Percentiles rank a stretch among this genome's conserved stretches.
These are phyloP conservation scores for Pempheris klunzingeri DNA, from an alignment of 2,797 vertebrate genomes.

Conservation along the genomic window DNA sequence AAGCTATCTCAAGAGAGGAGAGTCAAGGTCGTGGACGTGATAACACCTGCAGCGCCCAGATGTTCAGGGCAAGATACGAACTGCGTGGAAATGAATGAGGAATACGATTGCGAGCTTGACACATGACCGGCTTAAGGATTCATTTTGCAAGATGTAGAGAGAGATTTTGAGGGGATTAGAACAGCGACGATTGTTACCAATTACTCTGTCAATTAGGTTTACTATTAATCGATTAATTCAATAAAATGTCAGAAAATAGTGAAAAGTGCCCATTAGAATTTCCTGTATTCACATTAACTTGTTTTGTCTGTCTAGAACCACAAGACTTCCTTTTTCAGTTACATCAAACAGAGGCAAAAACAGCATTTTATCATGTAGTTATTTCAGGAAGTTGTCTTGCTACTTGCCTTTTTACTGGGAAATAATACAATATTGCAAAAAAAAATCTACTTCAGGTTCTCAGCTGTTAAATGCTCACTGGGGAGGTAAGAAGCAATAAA, in stretches of 20 bases:
- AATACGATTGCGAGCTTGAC: constrained; percentile 8
- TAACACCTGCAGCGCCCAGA: constrained; percentile 74
- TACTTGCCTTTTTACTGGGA: too few species aligned
- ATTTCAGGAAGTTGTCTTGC: constrained; percentile 1
- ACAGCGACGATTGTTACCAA: constrained; percentile 6
- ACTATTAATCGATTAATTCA: background rate
- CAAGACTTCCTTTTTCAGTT: background rate
- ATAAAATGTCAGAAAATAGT: background rate
- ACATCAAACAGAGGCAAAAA: constrained; percentile 6
- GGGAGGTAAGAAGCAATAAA: constrained; percentile 63
- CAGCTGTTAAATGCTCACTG: constrained; percentile 69
- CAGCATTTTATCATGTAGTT: background rate
- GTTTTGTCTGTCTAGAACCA: background rate
- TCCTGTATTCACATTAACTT: background rate
- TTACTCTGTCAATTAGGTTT: constrained; percentile 11
- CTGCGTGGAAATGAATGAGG: constrained; percentile 44
- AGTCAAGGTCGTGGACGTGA: constrained; percentile 76
- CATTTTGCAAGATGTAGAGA: constrained; percentile 17
- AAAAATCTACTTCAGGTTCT: constrained; percentile 22
- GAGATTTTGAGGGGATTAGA: constrained; percentile 3
- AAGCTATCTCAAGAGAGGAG: constrained; percentile 55
- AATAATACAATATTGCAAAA: background rate
- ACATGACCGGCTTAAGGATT: constrained; percentile 4
- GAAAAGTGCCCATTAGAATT: background rate
- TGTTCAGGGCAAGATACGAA: constrained; percentile 70